A percentile compares a stretch with the other conserved stretches of the same genome.
Evolutionary conservation across 30 jellyfish, hydroid and myxozoan species (phyloP).

Genomic region (Chironex yamaguchii): DNA sequence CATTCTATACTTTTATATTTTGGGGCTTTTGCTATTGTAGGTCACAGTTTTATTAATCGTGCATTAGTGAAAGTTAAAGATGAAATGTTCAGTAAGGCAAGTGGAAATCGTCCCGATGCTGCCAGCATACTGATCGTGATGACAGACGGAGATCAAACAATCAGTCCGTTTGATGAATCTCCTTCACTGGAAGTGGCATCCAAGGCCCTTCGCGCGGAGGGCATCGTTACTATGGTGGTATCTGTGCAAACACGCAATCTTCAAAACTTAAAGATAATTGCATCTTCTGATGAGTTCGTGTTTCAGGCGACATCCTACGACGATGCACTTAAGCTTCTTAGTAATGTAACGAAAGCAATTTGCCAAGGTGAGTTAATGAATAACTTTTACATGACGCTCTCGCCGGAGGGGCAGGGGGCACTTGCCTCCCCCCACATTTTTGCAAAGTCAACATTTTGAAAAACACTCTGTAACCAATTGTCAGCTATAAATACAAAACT

Average conservation of each 20-base stretch:
- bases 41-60: slow-evolving; percentile 70
- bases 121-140: slow-evolving; percentile 70
- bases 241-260: slow-evolving; percentile 20
- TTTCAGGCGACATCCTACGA: slow-evolving; percentile 35
- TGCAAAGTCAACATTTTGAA: too few relatives aligned
- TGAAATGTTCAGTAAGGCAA: slow-evolving; percentile 72
- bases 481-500: too few relatives aligned
- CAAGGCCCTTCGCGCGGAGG: slow-evolving; percentile 56
- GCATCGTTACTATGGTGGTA: slow-evolving; percentile 63
- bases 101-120: slow-evolving; percentile 81
- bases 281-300: slow-evolving; percentile 50
- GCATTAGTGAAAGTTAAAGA: slow-evolving; percentile 71
- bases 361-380: too few relatives aligned
- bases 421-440: too few relatives aligned
- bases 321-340: slow-evolving; percentile 40
- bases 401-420: too few relatives aligned
- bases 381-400: too few relatives aligned
- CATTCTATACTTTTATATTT: too few relatives aligned
- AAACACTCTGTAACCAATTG: too few relatives aligned
- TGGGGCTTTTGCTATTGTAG: too few relatives aligned
- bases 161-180: neutral
- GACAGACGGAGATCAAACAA: slow-evolving; percentile 85
- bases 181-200: slow-evolving; percentile 64
- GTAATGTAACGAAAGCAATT: slow-evolving; percentile 60
- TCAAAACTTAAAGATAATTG: slow-evolving; percentile 47